Base-by-base conservation (phyloP, 37 sponge, comb jelly and placozoan species). In the Halichondria panicea region DNA sequence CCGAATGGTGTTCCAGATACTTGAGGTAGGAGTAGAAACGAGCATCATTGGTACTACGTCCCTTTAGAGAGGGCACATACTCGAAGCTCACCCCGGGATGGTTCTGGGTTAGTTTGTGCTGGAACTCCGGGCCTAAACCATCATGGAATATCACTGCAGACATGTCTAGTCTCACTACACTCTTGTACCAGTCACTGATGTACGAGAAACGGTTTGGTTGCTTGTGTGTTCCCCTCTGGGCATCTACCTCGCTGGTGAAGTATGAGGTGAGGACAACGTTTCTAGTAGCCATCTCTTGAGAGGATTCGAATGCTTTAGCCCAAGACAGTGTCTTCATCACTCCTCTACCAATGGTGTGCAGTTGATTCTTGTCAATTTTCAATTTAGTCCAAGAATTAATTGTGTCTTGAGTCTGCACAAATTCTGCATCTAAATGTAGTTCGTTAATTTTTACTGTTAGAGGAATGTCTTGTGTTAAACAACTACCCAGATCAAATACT, bases 31-130 rank as follows among this genome's bases (percentile, higher is more conserved):
- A 45, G 41, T 84, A 90, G 58, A 85, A 90, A 33, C 91, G 55
- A 3, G 87, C 91, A 72, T 90, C 91, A 65, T 90, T 90, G 44
- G 91, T 90, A 41, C 81, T 77, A 35, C 91, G 60, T 30, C 44
- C 44, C 9, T 75, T 32, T 25, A 84, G 68, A 3, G 87, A 76
- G 30, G 69, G 53, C 2, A 90, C 77, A 13, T 59, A 11, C 1
- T 42, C 25, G 40, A 84, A 90, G 12, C 70, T 7, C 1, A 84
- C 31, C 2, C 44, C 59, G 4, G 58, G 56, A 37, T 85, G 72
- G 58, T 50, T 35, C 2, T 46, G 46, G 0, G 31, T 36, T 12
- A 88, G 42, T 71, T 74, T 63, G 38, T 78, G 62, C 28, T 60
- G 43, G 63, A 88, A 88, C 35, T 45, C 66, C 3, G 68, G 55